Percentiles rank a stretch among this genome's conserved stretches.
Evolutionary conservation across 2,797 vertebrate genomes (phyloP).

Genomic region (Ambastaia sidthimunki): DNA sequence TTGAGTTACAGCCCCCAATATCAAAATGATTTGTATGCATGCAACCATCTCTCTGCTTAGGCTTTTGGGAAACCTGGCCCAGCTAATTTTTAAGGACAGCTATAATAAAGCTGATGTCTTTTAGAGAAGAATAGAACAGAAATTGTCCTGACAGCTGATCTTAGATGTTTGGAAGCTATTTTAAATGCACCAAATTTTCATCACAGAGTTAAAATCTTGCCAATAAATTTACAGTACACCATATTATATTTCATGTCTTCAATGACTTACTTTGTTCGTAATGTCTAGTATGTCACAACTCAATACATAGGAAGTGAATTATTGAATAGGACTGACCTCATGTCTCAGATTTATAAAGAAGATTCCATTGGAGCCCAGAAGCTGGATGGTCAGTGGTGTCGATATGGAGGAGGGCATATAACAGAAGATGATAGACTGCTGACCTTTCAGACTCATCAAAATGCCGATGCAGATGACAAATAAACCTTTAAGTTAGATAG

Average conservation of each 20-base stretch:
- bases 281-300: constrained; percentile 46
- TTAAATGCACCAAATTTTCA: not conserved
- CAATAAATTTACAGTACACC: constrained; percentile 20
- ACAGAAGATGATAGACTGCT: constrained; percentile 74
- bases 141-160: not conserved
- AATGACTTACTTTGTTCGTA: constrained; percentile 32
- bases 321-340: constrained; percentile 58
- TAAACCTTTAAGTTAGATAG: constrained; percentile 69
- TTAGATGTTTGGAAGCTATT: not conserved
- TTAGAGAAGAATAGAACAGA: not conserved
- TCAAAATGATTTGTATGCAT: no score
- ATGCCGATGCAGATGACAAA: constrained; percentile 74
- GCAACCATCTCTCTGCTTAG: no score
- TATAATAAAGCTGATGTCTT: no score
- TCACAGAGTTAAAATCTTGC: not conserved
- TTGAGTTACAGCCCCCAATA: no score
- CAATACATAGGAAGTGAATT: constrained; percentile 52
- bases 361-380: constrained; percentile 18
- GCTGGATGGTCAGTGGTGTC: constrained; percentile 63
- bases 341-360: constrained; percentile 54
- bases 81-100: no score
- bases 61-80: no score
- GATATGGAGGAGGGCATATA: constrained; percentile 67
- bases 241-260: constrained; percentile 37
- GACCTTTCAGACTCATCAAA: constrained; percentile 74